Base-by-base conservation (phyloP, 2,113 vertebrate genomes). In the Amphiprion ocellaris region DNA sequence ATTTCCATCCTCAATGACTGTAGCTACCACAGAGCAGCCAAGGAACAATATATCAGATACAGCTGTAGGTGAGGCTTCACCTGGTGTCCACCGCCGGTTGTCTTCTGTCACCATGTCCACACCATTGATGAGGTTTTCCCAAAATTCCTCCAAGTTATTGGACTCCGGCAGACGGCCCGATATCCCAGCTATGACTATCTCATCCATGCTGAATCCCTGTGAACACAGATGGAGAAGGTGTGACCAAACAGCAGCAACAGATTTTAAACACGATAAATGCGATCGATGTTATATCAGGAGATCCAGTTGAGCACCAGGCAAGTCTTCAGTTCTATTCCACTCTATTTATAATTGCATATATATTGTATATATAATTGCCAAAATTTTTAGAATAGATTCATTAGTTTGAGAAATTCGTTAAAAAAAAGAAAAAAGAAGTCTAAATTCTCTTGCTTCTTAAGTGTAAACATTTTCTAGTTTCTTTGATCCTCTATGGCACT, bases 81-180 rank as follows among this genome's bases (percentile, higher is more conserved):
- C 98, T 68, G 97, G 95, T 74, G 97, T 99, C 98, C 98, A 99
- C 49, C 98, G 92, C 65, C 97, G 89, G 92, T 98, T 95, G 47
- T 99, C 97, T 4, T 99, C 98, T 9, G 97, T 99, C 77, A 99
- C 97, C 98, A 99, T 99, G 91, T 99, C 98, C 71, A 99, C 95
- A 15, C 97, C 95, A 52, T 94, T 95, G 30, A 98, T 90, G 81
- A 99, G 95, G 86, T 99, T 99, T 52, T 96, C 96, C 98, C 98
- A 99, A 92, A 99, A 99, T 89, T 99, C 97, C 79, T 98, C 89
- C 89, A 99, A 75, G 88, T 98, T 98, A 56, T 96, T 92, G 0
- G 98, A 98, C 90, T 98, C 98, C 0, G 98, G 98, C 82, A 99
- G 89, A 63, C 95, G 97, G 72, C 98, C 98, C 0, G 98, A 96